phyloP scores from a whole-genome alignment of 1,140 invertebrate genomes.

The Rhysida immarginata region DNA sequence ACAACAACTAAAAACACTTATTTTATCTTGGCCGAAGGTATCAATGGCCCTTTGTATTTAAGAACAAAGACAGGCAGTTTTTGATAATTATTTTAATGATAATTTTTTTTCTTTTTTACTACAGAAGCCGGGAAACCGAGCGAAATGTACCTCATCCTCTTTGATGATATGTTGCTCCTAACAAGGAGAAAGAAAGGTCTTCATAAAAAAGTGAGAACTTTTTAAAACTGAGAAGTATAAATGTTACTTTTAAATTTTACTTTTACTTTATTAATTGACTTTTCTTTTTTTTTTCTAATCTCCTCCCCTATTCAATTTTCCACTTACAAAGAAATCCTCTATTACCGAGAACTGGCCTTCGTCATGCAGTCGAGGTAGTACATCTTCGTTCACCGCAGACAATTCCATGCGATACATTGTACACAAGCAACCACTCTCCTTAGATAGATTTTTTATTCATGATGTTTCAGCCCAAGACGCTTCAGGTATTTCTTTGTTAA shows the following conservation, averaged over 20 bases:
- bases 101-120: too few relatives aligned
- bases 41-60: too few relatives aligned
- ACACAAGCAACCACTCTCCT: slow-evolving; percentile 46
- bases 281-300: too few relatives aligned
- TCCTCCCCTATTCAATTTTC: too few relatives aligned
- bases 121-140: slow-evolving; percentile 38
- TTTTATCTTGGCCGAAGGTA: too few relatives aligned
- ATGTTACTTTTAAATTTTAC: background rate
- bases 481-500: too few relatives aligned
- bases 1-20: too few relatives aligned
- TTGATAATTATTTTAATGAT: too few relatives aligned
- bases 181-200: slow-evolving; percentile 45
- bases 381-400: slow-evolving; percentile 22
- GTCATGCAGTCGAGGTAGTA: slow-evolving; percentile 29
- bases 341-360: slow-evolving; percentile 36
- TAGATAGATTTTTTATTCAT: slow-evolving; percentile 49
- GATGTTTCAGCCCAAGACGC: slow-evolving; percentile 42
- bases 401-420: slow-evolving; percentile 40
- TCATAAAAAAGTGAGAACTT: slow-evolving; percentile 37
- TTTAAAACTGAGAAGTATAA: background rate
- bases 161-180: slow-evolving; percentile 53
- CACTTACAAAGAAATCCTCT: slow-evolving; percentile 39
- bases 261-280: too few relatives aligned
- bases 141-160: slow-evolving; percentile 48
- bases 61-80: too few relatives aligned